Evolutionary conservation across 2,888 invertebrate species (phyloP).

Genomic region (Acrobasis suavella): DNA sequence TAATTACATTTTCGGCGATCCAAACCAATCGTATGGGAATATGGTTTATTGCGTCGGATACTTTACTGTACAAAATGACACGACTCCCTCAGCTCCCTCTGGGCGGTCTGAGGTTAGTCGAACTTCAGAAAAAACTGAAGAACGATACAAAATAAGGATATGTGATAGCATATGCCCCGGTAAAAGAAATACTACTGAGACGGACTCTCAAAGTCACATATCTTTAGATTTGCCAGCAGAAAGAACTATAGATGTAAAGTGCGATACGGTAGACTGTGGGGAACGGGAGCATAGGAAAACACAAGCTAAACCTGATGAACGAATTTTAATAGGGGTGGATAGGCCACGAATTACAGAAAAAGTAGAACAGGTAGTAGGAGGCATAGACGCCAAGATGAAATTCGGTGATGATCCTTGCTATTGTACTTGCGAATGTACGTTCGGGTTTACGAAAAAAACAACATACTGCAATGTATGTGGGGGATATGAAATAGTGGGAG

Average conservation of each 20-base stretch:
- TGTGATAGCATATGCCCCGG: conserved; percentile 45
- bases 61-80: conserved; percentile 58
- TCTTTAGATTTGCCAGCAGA: conserved; percentile 50
- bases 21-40: conserved; percentile 43
- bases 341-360: conserved; percentile 42
- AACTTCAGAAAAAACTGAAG: conserved; percentile 44
- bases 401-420: conserved; percentile 57
- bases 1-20: conserved; percentile 59
- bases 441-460: conserved; percentile 65
- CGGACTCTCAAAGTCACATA: conserved; percentile 42
- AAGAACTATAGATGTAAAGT: conserved; percentile 49
- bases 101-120: conserved; percentile 21
- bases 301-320: conserved; percentile 47
- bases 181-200: conserved; percentile 31
- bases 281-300: conserved; percentile 43
- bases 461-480: conserved; percentile 68
- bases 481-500: conserved; percentile 63
- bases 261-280: conserved; percentile 51
- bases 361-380: conserved; percentile 55
- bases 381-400: conserved; percentile 52
- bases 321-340: conserved; percentile 50
- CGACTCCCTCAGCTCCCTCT: neutral
- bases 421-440: conserved; percentile 69
- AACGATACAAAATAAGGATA: conserved; percentile 41
- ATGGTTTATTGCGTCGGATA: conserved; percentile 63